A percentile compares a stretch with the other conserved stretches of the same genome.
Evolutionary conservation across 2,113 vertebrate species (phyloP).

Genomic region (Nerophis ophidion): DNA sequence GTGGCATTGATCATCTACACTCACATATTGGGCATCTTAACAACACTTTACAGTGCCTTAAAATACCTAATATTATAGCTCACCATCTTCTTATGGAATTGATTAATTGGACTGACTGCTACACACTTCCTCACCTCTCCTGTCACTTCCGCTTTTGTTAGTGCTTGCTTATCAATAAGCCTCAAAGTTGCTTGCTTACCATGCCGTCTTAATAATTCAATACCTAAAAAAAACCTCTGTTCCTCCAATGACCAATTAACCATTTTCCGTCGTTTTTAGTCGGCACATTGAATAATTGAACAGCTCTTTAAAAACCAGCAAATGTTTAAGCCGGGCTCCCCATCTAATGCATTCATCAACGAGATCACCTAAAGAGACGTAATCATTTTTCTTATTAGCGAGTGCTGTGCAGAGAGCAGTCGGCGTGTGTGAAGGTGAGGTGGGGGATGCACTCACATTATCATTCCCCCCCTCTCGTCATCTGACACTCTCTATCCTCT

Average conservation of each 20-base stretch:
- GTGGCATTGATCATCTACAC: too few relatives aligned
- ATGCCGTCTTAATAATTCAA: conserved; percentile 66
- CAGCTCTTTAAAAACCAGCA: conserved; percentile 59
- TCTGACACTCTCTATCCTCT: conserved; percentile 7
- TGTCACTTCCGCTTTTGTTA: conserved; percentile 38
- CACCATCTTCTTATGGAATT: conserved; percentile 40
- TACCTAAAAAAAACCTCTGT: conserved; percentile 63
- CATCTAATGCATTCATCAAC: conserved; percentile 56
- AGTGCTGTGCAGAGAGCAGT: conserved; percentile 27
- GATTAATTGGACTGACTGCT: conserved; percentile 26
- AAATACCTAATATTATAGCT: conserved; percentile 38
- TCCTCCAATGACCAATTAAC: conserved; percentile 74
- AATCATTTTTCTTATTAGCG: conserved; percentile 56
- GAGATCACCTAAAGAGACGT: conserved; percentile 40
- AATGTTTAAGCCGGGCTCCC: conserved; percentile 42
- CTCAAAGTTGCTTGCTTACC: conserved; percentile 39
- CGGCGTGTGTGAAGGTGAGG: conserved; percentile 4
- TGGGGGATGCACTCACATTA: not conserved
- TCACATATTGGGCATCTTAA: conserved; percentile 6
- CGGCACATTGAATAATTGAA: conserved; percentile 66
- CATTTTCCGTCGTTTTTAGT: conserved; percentile 62
- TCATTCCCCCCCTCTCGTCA: conserved; percentile 2
- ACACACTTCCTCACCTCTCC: conserved; percentile 23
- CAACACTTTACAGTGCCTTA: conserved; percentile 2
- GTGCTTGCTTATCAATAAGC: conserved; percentile 48